phyloP scores from a whole-genome alignment of 2,888 invertebrate genomes.

The Caenorhabditis sp. region DNA sequence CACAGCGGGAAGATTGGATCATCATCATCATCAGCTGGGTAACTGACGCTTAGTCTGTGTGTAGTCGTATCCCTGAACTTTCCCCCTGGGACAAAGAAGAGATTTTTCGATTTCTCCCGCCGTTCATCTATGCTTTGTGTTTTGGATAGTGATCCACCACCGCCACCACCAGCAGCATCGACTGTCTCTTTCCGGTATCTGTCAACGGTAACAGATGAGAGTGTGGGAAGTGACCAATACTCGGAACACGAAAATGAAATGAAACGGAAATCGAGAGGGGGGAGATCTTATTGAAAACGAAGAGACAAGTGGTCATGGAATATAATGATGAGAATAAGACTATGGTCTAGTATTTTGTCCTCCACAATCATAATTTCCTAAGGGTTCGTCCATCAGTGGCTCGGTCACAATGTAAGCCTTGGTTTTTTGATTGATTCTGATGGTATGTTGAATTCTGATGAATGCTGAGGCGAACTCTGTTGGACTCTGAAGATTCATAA shows the following conservation, averaged over 20 bases:
- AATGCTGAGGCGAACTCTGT: no score
- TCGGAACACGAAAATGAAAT: background rate
- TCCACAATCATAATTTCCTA: no score
- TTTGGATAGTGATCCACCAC: constrained; percentile 2
- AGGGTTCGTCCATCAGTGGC: no score
- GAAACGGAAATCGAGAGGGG: background rate
- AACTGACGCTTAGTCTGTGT: background rate
- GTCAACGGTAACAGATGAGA: no score
- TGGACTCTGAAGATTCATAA: no score
- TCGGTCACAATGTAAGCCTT: no score
- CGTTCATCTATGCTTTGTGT: background rate
- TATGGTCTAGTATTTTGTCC: no score
- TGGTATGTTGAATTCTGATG: no score
- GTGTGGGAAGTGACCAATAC: constrained; percentile 5
- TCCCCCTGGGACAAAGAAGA: background rate
- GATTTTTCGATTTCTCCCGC: background rate
- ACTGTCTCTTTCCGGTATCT: background rate
- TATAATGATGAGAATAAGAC: background rate
- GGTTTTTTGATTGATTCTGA: no score
- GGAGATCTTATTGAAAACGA: no score
- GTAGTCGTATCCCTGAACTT: constrained; percentile 6
- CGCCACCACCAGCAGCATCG: no score
- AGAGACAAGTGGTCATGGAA: no score
- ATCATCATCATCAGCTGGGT: background rate
- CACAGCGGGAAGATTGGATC: background rate